phyloP scores from a whole-genome alignment of 2,888 invertebrate genomes.

The Achlya flavicornis region DNA sequence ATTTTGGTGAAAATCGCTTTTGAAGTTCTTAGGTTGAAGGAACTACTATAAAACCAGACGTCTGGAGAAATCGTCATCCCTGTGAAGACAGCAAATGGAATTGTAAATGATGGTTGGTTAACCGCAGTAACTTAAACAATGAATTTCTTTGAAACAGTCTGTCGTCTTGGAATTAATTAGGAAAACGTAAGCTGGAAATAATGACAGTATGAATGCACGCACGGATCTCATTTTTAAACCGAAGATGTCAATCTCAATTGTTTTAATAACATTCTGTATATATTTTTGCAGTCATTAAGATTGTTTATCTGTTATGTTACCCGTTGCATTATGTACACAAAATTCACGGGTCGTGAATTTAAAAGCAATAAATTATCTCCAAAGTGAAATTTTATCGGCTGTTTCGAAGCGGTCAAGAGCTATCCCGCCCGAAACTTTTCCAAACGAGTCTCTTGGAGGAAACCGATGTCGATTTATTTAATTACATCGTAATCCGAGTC shows the following conservation, averaged over 20 bases:
- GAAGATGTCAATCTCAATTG: constrained; percentile 1
- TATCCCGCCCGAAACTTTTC: constrained; percentile 13
- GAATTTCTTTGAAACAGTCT: background rate
- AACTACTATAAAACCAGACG: constrained; percentile 2
- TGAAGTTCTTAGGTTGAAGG: background rate
- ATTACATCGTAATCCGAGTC: constrained; percentile 41
- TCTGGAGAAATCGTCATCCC: background rate
- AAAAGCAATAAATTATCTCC: constrained; percentile 10
- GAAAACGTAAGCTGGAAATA: background rate
- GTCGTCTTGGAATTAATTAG: background rate
- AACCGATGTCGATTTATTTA: constrained; percentile 47
- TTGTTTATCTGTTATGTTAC: constrained; percentile 10
- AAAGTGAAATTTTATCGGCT: constrained; percentile 10
- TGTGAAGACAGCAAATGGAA: background rate
- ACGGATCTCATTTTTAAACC: background rate
- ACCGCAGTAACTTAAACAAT: background rate
- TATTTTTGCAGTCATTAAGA: constrained; percentile 12
- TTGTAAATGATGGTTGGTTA: background rate
- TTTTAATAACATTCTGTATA: background rate
- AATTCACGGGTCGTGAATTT: background rate
- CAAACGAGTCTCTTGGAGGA: constrained; percentile 36
- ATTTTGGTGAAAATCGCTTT: background rate
- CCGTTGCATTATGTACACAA: background rate
- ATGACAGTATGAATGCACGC: constrained; percentile 5
- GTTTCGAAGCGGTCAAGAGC: constrained; percentile 1